These are phyloP conservation scores for Griposia aprilina DNA, from an alignment of 2,888 invertebrate species.

Conservation along the genomic window DNA sequence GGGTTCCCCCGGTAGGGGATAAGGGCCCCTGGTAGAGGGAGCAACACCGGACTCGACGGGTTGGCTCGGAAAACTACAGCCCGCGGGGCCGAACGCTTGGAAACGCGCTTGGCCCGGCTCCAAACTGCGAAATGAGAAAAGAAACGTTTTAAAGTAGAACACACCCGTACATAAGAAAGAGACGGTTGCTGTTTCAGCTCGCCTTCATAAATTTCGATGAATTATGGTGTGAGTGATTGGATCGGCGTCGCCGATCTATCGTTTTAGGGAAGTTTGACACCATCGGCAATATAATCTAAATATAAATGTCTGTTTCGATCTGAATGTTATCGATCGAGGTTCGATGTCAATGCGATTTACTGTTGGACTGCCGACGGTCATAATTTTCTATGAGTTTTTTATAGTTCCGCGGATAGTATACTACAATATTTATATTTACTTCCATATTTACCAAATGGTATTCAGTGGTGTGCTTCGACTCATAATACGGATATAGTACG, in stretches of 20 bases:
- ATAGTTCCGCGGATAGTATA: constrained; percentile 40
- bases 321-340: constrained; percentile 71
- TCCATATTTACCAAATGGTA: constrained; percentile 27
- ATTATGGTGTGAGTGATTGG: constrained; percentile 88
- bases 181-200: constrained; percentile 84
- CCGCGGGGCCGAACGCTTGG: constrained; percentile 88
- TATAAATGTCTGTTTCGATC: constrained; percentile 79
- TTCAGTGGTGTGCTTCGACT: constrained; percentile 6
- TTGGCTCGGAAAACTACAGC: constrained; percentile 89
- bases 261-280: constrained; percentile 87
- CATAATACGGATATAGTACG: neutral
- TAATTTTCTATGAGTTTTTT: constrained; percentile 29
- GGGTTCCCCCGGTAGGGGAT: constrained; percentile 79
- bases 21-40: constrained; percentile 76
- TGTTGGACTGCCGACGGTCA: constrained; percentile 32
- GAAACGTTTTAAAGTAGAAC: constrained; percentile 88
- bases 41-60: constrained; percentile 88
- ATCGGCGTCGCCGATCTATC: constrained; percentile 85
- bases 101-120: constrained; percentile 91
- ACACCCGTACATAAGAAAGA: constrained; percentile 85
- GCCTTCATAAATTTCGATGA: constrained; percentile 87
- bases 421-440: constrained; percentile 56
- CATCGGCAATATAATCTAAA: constrained; percentile 83
- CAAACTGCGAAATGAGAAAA: constrained; percentile 91
- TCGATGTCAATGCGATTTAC: constrained; percentile 68